Evolutionary conservation across 1,140 invertebrate species (phyloP), one percentile per base, ranked within the genome.

Genomic region (Heliconius hewitsoni): DNA sequence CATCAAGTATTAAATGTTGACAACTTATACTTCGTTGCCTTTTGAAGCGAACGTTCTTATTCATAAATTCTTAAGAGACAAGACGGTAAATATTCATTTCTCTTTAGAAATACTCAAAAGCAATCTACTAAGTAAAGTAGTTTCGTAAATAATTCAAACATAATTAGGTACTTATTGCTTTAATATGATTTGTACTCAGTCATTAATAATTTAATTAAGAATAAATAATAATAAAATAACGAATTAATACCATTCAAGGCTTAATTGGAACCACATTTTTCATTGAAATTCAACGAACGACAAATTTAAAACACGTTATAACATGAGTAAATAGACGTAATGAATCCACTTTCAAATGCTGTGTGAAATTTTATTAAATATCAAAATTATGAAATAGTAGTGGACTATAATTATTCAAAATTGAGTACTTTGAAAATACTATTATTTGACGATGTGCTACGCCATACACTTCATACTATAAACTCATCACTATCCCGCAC

Each of bases 1-100:
- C 60, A 66, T 66, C n/a, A 66, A 66, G n/a, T 66, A 66, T 66
- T 66, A 66, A 66, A 30, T 66, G 60, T 66, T 66, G 60, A 66
- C 60, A 66, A 66, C 11, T 66, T 66, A 66, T 66, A 27, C 27
- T n/a, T 66, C 23, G 27, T 66, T 66, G 60, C 60, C 27, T 66
- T 66, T 66, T 66, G 60, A 27, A 66, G 60, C 60, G 60, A 66
- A 23, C 23, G 60, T 66, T 66, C 60, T 66, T 27, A 66, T 66
- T 27, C 60, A 66, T 23, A 66, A 66, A 18, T 66, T 66, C 11
- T 66, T 30, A 66, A 66, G 60, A 66, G 27, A 30, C 60, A 30
- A 66, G 60, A 66, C 60, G 60, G 60, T 30, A 66, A 66, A 66
- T 66, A 66, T 66, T 16, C 9, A 66, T 66, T 57, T 66, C 60